Percentiles rank a stretch among this genome's conserved stretches.
Conservation (phyloP, 2,797 vertebrate genomes). For the Fundulus diaphanus region DNA sequence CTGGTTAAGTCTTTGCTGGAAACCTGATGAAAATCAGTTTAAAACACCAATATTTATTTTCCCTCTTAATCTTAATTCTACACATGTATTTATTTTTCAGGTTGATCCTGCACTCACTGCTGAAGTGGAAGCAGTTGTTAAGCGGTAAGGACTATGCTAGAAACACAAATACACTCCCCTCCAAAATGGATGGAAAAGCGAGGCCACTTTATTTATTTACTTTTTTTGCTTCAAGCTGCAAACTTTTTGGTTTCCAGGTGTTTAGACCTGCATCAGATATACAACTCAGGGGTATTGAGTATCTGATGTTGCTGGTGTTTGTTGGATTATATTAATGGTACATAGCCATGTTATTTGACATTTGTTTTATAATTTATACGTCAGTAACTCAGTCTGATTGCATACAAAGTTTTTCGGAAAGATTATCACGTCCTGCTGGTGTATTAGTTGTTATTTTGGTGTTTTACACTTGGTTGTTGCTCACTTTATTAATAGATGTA, state of each 20-base stretch:
- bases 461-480: too few species aligned
- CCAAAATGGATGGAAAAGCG: too few species aligned
- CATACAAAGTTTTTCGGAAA: too few species aligned
- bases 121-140: conserved; percentile 85
- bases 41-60: conserved; percentile 1
- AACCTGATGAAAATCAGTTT: conserved; percentile 37
- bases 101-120: conserved; percentile 86
- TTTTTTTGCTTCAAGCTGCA: neutral
- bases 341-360: too few species aligned
- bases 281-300: neutral
- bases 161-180: neutral
- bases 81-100: conserved; percentile 66
- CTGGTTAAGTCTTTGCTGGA: conserved; percentile 52
- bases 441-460: too few species aligned
- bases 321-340: neutral
- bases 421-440: too few species aligned
- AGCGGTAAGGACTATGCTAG: conserved; percentile 72
- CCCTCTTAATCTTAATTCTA: conserved; percentile 6
- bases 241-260: neutral
- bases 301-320: neutral
- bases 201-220: too few species aligned
- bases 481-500: too few species aligned
- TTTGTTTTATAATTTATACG: too few species aligned
- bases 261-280: too few species aligned
- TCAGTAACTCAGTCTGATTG: too few species aligned